A percentile compares a stretch with the other conserved stretches of the same genome.
These are phyloP conservation scores for Pogonocichla stellata DNA, from an alignment of 2,113 vertebrate genomes.

Conservation along the genomic window DNA sequence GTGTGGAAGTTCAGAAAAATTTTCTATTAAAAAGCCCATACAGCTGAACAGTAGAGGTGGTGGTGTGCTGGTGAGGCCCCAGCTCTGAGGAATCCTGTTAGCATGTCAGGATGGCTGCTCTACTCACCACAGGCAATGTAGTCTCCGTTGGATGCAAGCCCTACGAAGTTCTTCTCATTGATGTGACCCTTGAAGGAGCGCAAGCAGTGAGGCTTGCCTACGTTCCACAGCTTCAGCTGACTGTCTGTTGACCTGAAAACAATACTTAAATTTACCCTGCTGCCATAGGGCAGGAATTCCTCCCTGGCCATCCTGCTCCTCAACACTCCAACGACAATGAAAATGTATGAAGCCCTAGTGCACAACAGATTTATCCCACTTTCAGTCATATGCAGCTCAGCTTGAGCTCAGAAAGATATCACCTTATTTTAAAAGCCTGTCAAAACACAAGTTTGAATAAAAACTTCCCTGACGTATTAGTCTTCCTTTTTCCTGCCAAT, in stretches of 20 bases:
- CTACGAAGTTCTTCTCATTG: conserved; percentile 99
- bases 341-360: background rate
- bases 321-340: background rate
- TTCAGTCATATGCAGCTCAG: background rate
- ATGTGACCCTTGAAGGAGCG: conserved; percentile 99
- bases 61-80: background rate
- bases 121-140: conserved; percentile 96
- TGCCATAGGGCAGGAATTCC: background rate
- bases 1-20: background rate
- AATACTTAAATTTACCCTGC: conserved; percentile 3
- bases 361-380: background rate
- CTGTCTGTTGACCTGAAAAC: conserved; percentile 93
- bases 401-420: background rate
- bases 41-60: background rate
- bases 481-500: background rate
- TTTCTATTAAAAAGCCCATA: background rate
- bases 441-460: background rate
- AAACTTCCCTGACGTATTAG: background rate
- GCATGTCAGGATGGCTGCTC: background rate
- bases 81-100: accelerated
- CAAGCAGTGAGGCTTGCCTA: conserved; percentile 95
- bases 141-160: conserved; percentile 95
- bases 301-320: background rate
- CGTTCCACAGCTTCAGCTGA: conserved; percentile 98
- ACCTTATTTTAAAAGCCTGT: background rate